Evolutionary conservation across 2,888 invertebrate genomes (phyloP).

Genomic region (Drosophila kuntzei): DNA sequence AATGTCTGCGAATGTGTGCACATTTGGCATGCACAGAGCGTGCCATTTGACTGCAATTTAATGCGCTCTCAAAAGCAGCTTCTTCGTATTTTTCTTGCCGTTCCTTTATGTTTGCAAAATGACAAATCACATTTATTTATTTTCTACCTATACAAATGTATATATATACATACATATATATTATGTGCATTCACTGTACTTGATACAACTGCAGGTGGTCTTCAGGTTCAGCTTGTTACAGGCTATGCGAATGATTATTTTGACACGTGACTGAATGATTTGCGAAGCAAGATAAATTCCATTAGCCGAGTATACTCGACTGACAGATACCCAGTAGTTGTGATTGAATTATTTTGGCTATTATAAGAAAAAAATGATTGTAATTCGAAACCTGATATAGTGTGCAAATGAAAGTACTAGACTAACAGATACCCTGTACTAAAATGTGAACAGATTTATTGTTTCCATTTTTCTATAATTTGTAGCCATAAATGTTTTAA

Average conservation of each 20-base stretch:
- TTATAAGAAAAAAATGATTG: too few relatives aligned
- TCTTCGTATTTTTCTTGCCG: conserved; percentile 32
- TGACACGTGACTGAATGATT: conserved; percentile 53
- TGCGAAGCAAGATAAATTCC: conserved; percentile 3
- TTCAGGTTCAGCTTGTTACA: conserved; percentile 39
- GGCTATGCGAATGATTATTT: conserved; percentile 56
- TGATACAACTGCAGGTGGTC: conserved; percentile 40
- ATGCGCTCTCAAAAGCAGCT: conserved; percentile 64
- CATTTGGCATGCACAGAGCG: conserved; percentile 79
- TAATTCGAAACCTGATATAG: too few relatives aligned
- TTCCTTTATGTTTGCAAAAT: conserved; percentile 74
- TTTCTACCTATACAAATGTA: conserved; percentile 46
- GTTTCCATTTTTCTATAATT: not conserved
- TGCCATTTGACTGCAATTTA: conserved; percentile 82
- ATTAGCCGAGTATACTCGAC: not conserved
- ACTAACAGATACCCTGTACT: not conserved
- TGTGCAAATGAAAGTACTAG: too few relatives aligned
- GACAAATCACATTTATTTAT: conserved; percentile 82
- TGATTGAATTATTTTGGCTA: too few relatives aligned
- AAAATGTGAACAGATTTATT: too few relatives aligned
- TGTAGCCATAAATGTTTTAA: too few relatives aligned
- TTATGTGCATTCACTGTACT: conserved; percentile 9
- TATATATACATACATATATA: not conserved
- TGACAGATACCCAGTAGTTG: not conserved
- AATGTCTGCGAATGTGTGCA: conserved; percentile 30